Base-by-base conservation (phyloP, 2,888 invertebrate genomes). In the Plutella xylostella region DNA sequence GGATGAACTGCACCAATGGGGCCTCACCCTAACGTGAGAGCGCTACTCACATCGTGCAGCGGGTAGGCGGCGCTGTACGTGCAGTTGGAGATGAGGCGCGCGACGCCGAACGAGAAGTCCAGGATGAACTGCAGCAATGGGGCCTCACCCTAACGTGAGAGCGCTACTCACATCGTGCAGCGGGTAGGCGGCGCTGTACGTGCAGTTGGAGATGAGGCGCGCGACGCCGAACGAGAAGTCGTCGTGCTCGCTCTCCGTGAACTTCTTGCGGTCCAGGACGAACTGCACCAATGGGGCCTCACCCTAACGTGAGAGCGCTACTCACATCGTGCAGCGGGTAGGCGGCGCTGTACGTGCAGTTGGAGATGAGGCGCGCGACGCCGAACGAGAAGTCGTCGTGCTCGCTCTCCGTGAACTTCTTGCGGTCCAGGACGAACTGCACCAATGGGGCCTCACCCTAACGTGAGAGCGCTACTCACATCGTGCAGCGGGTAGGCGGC, bases 281-380 rank as follows among this genome's bases (percentile, higher is more conserved):
- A 96, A 97, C 71, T 97, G 94, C 0, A 97, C 93, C 50, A 97
- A n/a, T n/a, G n/a, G n/a, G n/a, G n/a, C n/a, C n/a, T n/a, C n/a
- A n/a, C n/a, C n/a, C n/a, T n/a, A n/a, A n/a, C n/a, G n/a, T n/a
- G n/a, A n/a, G n/a, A n/a, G n/a, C n/a, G n/a, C n/a, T 14, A 66
- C 88, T 87, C 68, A 94, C 95, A 75, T 96, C 96, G 60, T 96
- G 96, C 34, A 96, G 72, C 0, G 96, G 94, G 79, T 94, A 96
- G 0, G 93, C 92, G 1, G 94, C 93, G 43, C 87, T 85, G 60
- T 95, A 96, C 4, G 89, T 88, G 46, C 85, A 85, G 54, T 92
- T 90, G 33, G 87, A 85, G 41, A 95, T 85, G 42, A 96, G 84
- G 53, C 94, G 85, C 45, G 91, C 86, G 51, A 92, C 90, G 17